phyloP scores from a whole-genome alignment of 2,888 invertebrate genomes.

The Pseudoips prasinana region DNA sequence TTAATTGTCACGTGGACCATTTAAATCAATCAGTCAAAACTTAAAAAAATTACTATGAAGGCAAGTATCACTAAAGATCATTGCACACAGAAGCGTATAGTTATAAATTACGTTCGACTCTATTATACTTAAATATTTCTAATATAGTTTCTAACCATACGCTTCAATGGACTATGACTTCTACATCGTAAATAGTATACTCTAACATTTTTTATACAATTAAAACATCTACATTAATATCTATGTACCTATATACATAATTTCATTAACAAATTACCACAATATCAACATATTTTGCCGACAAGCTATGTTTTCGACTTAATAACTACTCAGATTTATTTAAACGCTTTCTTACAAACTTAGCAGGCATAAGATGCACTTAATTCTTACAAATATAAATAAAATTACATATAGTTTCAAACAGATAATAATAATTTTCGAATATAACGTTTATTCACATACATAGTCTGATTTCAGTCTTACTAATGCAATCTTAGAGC shows the following conservation, averaged over 20 bases:
- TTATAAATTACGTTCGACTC: slow-evolving; percentile 11
- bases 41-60: slow-evolving; percentile 58
- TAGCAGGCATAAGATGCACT: slow-evolving; percentile 16
- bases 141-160: slow-evolving; percentile 14
- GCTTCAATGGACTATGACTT: slow-evolving; percentile 26
- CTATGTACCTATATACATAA: slow-evolving; percentile 62
- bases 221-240: slow-evolving; percentile 28
- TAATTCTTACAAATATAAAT: neutral
- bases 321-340: slow-evolving; percentile 49
- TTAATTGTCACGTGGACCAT: slow-evolving; percentile 54
- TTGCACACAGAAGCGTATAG: slow-evolving; percentile 27
- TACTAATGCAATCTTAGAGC: neutral
- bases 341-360: slow-evolving; percentile 21
- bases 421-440: neutral
- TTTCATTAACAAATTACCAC: slow-evolving; percentile 57
- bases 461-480: neutral
- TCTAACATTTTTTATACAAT: slow-evolving; percentile 40
- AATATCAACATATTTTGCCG: slow-evolving; percentile 56
- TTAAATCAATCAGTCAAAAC: slow-evolving; percentile 75
- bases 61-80: slow-evolving; percentile 65
- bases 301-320: slow-evolving; percentile 31
- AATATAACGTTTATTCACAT: slow-evolving; percentile 1
- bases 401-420: neutral
- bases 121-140: slow-evolving; percentile 5
- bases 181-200: slow-evolving; percentile 25